phyloP scores from a whole-genome alignment of 2,888 invertebrate genomes.

The Phalera bucephala region DNA sequence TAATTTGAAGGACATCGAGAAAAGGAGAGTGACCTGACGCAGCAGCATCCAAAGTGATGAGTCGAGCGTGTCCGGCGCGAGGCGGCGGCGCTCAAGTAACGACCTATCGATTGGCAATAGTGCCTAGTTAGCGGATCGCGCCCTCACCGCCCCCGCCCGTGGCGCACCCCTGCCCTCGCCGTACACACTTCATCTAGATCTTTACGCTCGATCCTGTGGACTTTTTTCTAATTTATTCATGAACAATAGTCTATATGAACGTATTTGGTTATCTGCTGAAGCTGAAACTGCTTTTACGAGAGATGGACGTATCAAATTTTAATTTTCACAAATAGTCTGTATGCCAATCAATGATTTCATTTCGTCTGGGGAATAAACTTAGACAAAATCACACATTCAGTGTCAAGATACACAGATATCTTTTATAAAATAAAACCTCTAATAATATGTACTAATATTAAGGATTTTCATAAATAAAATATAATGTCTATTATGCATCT shows the following conservation, averaged over 20 bases:
- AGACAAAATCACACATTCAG: too few relatives aligned
- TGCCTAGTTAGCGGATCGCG: conserved; percentile 77
- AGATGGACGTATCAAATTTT: too few relatives aligned
- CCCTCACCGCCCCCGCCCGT: conserved; percentile 37
- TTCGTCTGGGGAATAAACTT: too few relatives aligned
- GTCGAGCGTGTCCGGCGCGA: conserved; percentile 70
- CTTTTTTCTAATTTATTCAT: conserved; percentile 47
- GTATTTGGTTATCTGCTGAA: conserved; percentile 3
- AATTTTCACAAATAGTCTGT: too few relatives aligned
- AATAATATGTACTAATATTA: too few relatives aligned
- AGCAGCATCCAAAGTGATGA: conserved; percentile 80
- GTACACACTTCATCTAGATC: conserved; percentile 40
- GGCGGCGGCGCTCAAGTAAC: conserved; percentile 65
- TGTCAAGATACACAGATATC: too few relatives aligned
- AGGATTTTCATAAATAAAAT: too few relatives aligned
- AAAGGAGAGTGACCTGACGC: conserved; percentile 83
- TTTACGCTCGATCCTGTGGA: conserved; percentile 31
- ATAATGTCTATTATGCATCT: too few relatives aligned
- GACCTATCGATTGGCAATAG: conserved; percentile 83
- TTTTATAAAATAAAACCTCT: too few relatives aligned
- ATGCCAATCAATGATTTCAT: too few relatives aligned
- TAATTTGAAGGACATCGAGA: conserved; percentile 83
- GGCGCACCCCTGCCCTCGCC: conserved; percentile 33
- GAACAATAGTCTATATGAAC: conserved; percentile 28
- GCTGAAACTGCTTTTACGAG: too few relatives aligned